These are phyloP conservation scores for Parnassius smintheus DNA, from an alignment of 2,888 invertebrate genomes.

Conservation along the genomic window DNA sequence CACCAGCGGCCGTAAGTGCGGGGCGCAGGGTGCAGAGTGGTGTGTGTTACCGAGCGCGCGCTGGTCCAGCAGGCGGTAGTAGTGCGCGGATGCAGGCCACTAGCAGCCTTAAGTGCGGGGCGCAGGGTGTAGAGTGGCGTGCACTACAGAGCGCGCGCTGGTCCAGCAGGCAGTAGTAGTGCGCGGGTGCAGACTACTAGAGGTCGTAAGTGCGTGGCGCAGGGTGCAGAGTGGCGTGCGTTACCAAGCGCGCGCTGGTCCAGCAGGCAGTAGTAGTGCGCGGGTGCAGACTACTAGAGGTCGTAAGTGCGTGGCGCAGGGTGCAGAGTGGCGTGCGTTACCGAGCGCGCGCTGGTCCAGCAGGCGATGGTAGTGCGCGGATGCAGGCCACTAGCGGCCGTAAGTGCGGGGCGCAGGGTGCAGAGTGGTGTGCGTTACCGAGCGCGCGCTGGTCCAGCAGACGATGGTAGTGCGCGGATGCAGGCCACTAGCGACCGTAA, in stretches of 20 bases:
- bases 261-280: neutral
- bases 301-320: slow-evolving; percentile 58
- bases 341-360: slow-evolving; percentile 60
- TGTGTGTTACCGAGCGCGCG: slow-evolving; percentile 55
- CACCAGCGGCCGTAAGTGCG: slow-evolving; percentile 53
- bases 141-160: slow-evolving; percentile 16
- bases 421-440: too few species aligned
- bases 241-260: slow-evolving; percentile 19
- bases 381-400: too few species aligned
- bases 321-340: too few species aligned
- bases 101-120: too few species aligned
- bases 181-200: slow-evolving; percentile 39
- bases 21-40: slow-evolving; percentile 39
- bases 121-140: too few species aligned
- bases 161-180: too few species aligned
- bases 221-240: too few species aligned
- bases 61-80: slow-evolving; percentile 60
- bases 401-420: too few species aligned
- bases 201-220: too few species aligned
- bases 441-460: slow-evolving; percentile 18
- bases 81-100: slow-evolving; percentile 38
- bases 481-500: too few species aligned
- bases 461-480: slow-evolving; percentile 39
- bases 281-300: slow-evolving; percentile 22
- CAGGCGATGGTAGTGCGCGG: slow-evolving; percentile 55